A percentile compares a stretch with the other conserved stretches of the same genome.
Conservation (phyloP, 2,888 invertebrate genomes). For the Pemphredon lugubris region DNA sequence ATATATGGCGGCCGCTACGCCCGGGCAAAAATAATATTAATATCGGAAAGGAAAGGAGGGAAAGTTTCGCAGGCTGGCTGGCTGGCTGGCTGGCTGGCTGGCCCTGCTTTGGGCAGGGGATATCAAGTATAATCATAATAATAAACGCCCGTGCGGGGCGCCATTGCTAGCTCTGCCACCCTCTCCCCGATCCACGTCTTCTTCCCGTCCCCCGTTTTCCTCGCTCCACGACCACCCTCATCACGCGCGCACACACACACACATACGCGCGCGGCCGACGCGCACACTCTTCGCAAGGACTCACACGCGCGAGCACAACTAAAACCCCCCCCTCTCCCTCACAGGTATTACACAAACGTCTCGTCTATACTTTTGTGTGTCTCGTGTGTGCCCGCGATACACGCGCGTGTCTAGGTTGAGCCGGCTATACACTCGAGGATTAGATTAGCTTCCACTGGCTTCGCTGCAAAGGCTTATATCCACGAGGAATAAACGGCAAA, state of each 20-base stretch:
- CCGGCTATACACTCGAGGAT: slow-evolving; percentile 75
- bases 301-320: slow-evolving; percentile 51
- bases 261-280: slow-evolving; percentile 39
- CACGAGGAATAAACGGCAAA: slow-evolving; percentile 73
- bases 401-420: slow-evolving; percentile 57
- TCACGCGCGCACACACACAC: slow-evolving; percentile 58
- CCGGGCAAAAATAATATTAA: slow-evolving; percentile 81
- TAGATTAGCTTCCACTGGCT: slow-evolving; percentile 77
- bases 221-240: slow-evolving; percentile 65
- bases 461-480: slow-evolving; percentile 75
- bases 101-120: slow-evolving; percentile 80
- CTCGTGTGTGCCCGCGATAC: slow-evolving; percentile 39
- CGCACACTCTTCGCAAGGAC: slow-evolving; percentile 24
- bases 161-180: slow-evolving; percentile 77
- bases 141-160: slow-evolving; percentile 79
- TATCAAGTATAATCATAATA: slow-evolving; percentile 81
- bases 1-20: slow-evolving; percentile 81
- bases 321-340: too few species aligned
- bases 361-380: slow-evolving; percentile 47
- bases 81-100: slow-evolving; percentile 67
- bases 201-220: slow-evolving; percentile 45
- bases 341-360: slow-evolving; percentile 65
- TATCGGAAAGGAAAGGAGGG: slow-evolving; percentile 80
- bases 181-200: slow-evolving; percentile 55
- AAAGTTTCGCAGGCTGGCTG: slow-evolving; percentile 79